Conservation (phyloP, 1,140 invertebrate species). For the Lucilia sericata region DNA sequence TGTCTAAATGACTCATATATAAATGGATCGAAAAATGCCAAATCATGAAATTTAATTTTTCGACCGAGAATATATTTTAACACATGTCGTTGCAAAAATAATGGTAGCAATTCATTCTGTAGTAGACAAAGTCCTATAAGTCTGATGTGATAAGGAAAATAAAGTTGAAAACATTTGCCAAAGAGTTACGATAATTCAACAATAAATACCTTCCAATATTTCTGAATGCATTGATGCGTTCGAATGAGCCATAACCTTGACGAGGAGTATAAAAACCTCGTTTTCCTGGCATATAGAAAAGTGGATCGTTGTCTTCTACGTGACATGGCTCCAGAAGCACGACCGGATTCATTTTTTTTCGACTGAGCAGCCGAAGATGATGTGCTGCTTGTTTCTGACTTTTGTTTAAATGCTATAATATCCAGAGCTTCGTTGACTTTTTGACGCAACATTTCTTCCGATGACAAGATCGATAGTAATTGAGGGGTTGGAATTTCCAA, state of each 20-base stretch:
- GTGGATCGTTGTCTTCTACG: constrained; percentile 87
- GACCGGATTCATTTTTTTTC: constrained; percentile 75
- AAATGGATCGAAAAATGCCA: constrained; percentile 98
- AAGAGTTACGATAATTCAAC: background rate
- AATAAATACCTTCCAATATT: constrained; percentile 90
- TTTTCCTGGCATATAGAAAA: constrained; percentile 98
- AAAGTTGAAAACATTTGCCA: constrained; percentile 39
- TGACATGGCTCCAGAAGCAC: constrained; percentile 67
- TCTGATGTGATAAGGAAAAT: constrained; percentile 69
- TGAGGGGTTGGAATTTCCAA: constrained; percentile 94
- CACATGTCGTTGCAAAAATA: constrained; percentile 97
- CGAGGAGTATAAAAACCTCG: constrained; percentile 95
- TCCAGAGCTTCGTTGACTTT: constrained; percentile 96
- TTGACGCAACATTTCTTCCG: constrained; percentile 90
- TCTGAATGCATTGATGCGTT: constrained; percentile 96
- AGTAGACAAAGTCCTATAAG: constrained; percentile 96
- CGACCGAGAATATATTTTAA: constrained; percentile 94
- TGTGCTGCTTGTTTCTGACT: constrained; percentile 56
- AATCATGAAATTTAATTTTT: constrained; percentile 95
- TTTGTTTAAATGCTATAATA: constrained; percentile 76
- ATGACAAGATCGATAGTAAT: constrained; percentile 89
- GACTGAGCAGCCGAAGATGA: constrained; percentile 51
- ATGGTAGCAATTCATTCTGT: constrained; percentile 98
- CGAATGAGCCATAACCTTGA: constrained; percentile 89
- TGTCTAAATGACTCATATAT: constrained; percentile 97